Conservation (phyloP, 2,888 invertebrate species). For the Athalia cordata region DNA sequence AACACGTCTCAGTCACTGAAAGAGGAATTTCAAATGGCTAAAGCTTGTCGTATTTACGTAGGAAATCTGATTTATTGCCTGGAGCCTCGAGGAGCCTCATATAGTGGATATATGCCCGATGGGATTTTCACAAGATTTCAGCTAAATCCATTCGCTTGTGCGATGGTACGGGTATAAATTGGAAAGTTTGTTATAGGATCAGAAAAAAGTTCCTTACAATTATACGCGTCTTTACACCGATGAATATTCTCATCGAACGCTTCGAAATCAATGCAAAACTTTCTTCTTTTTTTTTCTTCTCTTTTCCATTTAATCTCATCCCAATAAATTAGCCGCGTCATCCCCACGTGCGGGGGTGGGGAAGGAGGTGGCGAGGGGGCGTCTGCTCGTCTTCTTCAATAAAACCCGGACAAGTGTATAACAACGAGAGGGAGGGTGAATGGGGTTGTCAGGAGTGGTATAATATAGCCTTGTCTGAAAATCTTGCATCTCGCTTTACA, state of each 20-base stretch:
- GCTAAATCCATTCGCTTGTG: background rate
- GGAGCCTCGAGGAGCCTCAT: conserved; percentile 3
- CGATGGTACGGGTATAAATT: background rate
- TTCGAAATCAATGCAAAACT: too few species aligned
- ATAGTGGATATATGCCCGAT: conserved; percentile 10
- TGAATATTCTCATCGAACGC: too few species aligned
- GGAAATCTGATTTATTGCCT: conserved; percentile 31
- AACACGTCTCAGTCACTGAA: background rate
- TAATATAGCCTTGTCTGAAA: background rate
- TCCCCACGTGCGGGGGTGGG: too few species aligned
- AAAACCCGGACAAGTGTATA: background rate
- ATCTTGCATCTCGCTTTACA: background rate
- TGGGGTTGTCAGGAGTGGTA: background rate
- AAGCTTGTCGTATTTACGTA: conserved; percentile 6
- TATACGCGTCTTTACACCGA: too few species aligned
- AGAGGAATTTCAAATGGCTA: background rate
- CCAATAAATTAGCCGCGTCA: too few species aligned
- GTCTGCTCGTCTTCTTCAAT: too few species aligned
- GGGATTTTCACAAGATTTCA: background rate
- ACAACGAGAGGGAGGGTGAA: background rate
- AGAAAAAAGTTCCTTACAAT: too few species aligned
- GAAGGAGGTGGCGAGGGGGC: too few species aligned
- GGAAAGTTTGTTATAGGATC: too few species aligned
- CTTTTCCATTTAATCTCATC: too few species aligned
- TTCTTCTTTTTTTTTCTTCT: too few species aligned